Percentiles rank a stretch among this genome's conserved stretches.
Evolutionary conservation across 2,113 vertebrate species (phyloP).

Genomic region (Scomber scombrus): DNA sequence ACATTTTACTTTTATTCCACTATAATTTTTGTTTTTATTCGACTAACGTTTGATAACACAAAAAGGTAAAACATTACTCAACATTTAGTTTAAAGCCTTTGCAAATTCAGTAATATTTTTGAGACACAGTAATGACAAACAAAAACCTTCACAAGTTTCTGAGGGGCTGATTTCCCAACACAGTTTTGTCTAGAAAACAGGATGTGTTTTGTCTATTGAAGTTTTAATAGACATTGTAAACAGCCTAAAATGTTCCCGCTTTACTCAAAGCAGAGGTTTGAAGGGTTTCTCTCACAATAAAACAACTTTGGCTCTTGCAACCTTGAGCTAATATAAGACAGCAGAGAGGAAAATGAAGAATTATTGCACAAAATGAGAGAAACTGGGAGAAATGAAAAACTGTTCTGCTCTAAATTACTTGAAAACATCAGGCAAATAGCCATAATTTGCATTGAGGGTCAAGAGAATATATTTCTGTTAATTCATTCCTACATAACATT

Average conservation of each 20-base stretch:
- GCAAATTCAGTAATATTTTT: neutral
- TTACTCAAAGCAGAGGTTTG: neutral
- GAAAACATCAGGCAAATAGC: neutral
- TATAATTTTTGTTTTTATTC: no score
- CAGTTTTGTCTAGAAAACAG: neutral
- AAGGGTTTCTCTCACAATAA: neutral
- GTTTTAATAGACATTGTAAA: neutral
- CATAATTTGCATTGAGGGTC: neutral
- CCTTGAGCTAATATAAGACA: conserved; percentile 22
- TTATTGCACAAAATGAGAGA: neutral
- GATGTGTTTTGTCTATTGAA: neutral
- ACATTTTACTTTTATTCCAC: no score
- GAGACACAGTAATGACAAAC: neutral
- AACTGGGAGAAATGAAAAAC: neutral
- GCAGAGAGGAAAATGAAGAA: neutral
- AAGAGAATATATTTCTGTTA: neutral
- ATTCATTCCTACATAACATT: neutral
- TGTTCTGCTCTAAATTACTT: neutral
- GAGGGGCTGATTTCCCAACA: neutral
- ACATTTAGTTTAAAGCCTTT: neutral
- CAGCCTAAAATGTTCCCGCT: neutral
- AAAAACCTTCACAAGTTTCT: neutral
- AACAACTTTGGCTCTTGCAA: neutral
- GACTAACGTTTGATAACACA: neutral
- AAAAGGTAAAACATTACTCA: neutral